Percentiles rank a stretch among this genome's conserved stretches.
Conservation (phyloP, 2,888 invertebrate genomes). For the Taphrorychus bicolor region DNA sequence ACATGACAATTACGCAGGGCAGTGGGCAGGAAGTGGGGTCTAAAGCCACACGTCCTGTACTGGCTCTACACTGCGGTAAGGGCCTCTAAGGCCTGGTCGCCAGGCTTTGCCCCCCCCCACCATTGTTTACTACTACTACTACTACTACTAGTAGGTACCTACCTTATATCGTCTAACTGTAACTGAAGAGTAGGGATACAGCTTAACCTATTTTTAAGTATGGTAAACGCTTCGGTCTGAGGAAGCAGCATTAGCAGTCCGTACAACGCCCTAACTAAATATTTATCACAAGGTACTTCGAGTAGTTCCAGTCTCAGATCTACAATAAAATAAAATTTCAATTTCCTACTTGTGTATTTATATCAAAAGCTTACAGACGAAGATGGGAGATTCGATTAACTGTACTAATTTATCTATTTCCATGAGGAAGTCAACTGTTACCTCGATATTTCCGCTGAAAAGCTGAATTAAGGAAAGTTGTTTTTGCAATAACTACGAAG, state of each 20-base stretch:
- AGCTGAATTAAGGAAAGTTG: slow-evolving; percentile 1
- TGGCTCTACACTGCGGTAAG: no score
- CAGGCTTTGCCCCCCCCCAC: no score
- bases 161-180: slow-evolving; percentile 65
- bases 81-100: no score
- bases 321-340: slow-evolving; percentile 56
- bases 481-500: no score
- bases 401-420: slow-evolving; percentile 98
- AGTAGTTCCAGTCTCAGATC: slow-evolving; percentile 93
- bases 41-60: no score
- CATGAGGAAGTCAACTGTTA: slow-evolving; percentile 93
- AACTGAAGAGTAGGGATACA: slow-evolving; percentile 75
- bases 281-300: slow-evolving; percentile 76
- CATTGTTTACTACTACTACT: no score
- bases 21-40: no score
- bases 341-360: slow-evolving; percentile 3
- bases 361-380: slow-evolving; percentile 82
- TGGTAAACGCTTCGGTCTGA: slow-evolving; percentile 95
- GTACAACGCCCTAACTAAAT: slow-evolving; percentile 87
- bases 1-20: no score
- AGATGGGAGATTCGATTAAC: slow-evolving; percentile 97
- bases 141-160: no score
- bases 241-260: slow-evolving; percentile 97
- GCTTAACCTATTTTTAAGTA: slow-evolving; percentile 79
- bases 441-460: slow-evolving; percentile 88